These are phyloP conservation scores for Zaprionus nigranus DNA, from an alignment of 1,140 invertebrate species.

Conservation along the genomic window DNA sequence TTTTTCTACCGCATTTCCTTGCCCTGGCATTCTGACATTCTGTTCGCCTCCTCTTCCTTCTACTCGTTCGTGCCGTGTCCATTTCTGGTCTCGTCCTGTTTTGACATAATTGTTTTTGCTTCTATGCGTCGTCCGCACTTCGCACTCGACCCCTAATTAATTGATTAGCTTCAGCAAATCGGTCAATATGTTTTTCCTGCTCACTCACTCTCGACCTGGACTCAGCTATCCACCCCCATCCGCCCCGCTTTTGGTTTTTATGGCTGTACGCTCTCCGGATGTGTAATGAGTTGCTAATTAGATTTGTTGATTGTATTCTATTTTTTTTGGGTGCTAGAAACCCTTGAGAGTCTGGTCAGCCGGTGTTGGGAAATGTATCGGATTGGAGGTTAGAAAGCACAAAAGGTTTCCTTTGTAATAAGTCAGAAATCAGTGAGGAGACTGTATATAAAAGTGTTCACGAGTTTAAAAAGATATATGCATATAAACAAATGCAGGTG, in stretches of 20 bases:
- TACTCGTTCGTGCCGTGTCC: not conserved
- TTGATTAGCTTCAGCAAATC: conserved; percentile 83
- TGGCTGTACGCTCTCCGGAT: conserved; percentile 39
- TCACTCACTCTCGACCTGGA: conserved; percentile 19
- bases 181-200: conserved; percentile 74
- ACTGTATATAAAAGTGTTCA: not conserved
- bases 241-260: conserved; percentile 35
- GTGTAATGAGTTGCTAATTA: conserved; percentile 83
- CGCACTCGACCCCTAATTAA: conserved; percentile 69
- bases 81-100: conserved; percentile 46
- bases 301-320: conserved; percentile 65
- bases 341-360: conserved; percentile 45
- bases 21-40: conserved; percentile 79
- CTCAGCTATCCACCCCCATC: not conserved
- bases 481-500: too few species aligned
- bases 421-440: conserved; percentile 14
- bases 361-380: conserved; percentile 15
- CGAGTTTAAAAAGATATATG: not conserved
- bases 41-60: not conserved
- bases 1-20: conserved; percentile 74
- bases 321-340: conserved; percentile 36
- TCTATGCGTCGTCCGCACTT: conserved; percentile 31
- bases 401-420: not conserved
- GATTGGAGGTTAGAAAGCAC: not conserved
- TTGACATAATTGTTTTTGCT: conserved; percentile 80